Conservation (phyloP, 1,140 invertebrate species). For the Achatina immaculata region DNA sequence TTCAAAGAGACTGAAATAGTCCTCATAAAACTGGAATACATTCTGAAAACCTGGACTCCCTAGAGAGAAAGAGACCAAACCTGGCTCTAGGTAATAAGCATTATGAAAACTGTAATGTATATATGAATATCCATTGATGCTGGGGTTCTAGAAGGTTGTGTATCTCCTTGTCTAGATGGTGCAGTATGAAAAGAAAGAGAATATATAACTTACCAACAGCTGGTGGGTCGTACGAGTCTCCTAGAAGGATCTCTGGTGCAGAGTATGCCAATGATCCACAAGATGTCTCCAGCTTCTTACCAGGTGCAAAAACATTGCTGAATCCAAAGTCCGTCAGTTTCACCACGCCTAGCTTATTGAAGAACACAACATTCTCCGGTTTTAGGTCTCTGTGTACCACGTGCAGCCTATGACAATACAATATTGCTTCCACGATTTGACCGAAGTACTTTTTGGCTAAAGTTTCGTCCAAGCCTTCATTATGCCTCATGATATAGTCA, state of each 20-base stretch:
- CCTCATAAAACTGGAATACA: too few species aligned
- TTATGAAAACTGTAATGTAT: too few species aligned
- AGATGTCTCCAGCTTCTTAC: conserved; percentile 97
- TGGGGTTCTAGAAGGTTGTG: too few species aligned
- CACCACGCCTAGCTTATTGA: conserved; percentile 95
- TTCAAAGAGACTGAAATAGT: too few species aligned
- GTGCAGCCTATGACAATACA: conserved; percentile 96
- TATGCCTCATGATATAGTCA: conserved; percentile 98
- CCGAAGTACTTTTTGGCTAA: conserved; percentile 91
- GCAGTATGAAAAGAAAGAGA: background rate
- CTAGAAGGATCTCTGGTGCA: conserved; percentile 97
- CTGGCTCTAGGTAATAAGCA: too few species aligned
- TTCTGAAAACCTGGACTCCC: too few species aligned
- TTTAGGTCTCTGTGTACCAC: conserved; percentile 96
- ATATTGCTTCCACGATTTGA: conserved; percentile 96
- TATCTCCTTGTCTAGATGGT: too few species aligned
- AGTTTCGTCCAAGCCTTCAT: conserved; percentile 76
- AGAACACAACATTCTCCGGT: conserved; percentile 99
- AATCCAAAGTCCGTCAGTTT: conserved; percentile 99
- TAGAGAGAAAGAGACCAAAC: too few species aligned
- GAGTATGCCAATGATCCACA: conserved; percentile 99
- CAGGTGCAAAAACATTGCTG: conserved; percentile 93
- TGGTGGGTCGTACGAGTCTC: conserved; percentile 82
- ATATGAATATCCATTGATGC: too few species aligned
- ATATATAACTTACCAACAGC: conserved; percentile 82